A percentile compares a stretch with the other conserved stretches of the same genome.
phyloP scores from a whole-genome alignment of 2,888 invertebrate species.

The Lottia gigantea region DNA sequence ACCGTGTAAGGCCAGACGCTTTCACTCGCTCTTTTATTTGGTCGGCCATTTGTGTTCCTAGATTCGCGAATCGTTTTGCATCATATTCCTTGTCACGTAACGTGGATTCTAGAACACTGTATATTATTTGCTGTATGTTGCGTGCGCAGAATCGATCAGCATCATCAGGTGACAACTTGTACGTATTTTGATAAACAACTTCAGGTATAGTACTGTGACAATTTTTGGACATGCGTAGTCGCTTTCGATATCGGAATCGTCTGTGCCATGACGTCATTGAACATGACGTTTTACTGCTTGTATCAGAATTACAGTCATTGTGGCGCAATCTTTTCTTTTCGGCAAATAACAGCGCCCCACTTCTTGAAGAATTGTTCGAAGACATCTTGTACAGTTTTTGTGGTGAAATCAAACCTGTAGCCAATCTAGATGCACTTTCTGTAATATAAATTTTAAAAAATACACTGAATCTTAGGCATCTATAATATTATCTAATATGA shows the following conservation, averaged over 20 bases:
- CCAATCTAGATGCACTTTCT: no score
- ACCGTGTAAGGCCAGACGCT: neutral
- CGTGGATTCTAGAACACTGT: neutral
- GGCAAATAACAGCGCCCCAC: neutral
- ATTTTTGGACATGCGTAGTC: neutral
- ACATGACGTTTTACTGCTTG: neutral
- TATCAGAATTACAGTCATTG: conserved; percentile 2
- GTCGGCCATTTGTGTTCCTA: conserved; percentile 2
- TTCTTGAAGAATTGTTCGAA: neutral
- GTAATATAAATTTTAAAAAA: no score
- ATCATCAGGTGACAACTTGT: neutral
- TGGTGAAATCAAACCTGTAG: no score
- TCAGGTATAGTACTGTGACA: neutral
- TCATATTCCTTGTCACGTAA: neutral
- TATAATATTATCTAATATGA: no score
- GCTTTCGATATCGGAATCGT: neutral
- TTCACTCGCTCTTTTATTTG: conserved; percentile 3
- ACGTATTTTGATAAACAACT: conserved; percentile 5
- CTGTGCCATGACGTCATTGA: neutral
- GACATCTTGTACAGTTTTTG: neutral
- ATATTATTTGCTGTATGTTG: neutral
- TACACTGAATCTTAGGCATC: no score
- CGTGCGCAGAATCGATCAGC: neutral
- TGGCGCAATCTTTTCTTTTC: neutral
- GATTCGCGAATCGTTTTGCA: neutral